Percentiles rank a stretch among this genome's conserved stretches.
Conservation (phyloP, 2,113 vertebrate species). For the Candoia aspera region DNA sequence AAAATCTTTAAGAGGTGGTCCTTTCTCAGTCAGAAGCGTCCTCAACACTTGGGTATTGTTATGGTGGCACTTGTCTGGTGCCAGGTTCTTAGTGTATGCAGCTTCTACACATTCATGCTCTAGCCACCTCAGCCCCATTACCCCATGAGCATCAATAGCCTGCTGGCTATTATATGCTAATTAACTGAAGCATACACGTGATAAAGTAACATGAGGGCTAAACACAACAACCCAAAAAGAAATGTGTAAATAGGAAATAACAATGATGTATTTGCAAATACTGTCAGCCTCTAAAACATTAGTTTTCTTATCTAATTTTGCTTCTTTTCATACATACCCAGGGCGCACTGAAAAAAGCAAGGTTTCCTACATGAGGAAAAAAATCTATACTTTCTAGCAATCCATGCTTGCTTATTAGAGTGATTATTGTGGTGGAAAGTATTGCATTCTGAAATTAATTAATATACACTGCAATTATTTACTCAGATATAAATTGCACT, state of each 20-base stretch:
- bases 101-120: neutral
- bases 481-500: too few species aligned
- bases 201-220: neutral
- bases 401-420: neutral
- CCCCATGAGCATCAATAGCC: neutral
- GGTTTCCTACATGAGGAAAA: neutral
- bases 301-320: too few species aligned
- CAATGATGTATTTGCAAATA: neutral
- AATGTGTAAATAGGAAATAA: neutral
- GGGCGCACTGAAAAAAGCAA: neutral
- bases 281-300: too few species aligned
- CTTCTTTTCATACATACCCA: neutral
- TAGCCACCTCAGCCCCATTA: neutral
- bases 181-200: neutral
- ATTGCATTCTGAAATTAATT: too few species aligned
- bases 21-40: neutral
- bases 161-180: neutral
- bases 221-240: neutral
- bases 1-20: neutral
- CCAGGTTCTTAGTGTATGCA: neutral
- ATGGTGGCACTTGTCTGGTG: neutral
- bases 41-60: neutral
- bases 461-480: too few species aligned
- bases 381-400: neutral
- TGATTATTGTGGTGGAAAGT: neutral